phyloP scores from a whole-genome alignment of 2,113 vertebrate genomes.

The Etheostoma cragini region DNA sequence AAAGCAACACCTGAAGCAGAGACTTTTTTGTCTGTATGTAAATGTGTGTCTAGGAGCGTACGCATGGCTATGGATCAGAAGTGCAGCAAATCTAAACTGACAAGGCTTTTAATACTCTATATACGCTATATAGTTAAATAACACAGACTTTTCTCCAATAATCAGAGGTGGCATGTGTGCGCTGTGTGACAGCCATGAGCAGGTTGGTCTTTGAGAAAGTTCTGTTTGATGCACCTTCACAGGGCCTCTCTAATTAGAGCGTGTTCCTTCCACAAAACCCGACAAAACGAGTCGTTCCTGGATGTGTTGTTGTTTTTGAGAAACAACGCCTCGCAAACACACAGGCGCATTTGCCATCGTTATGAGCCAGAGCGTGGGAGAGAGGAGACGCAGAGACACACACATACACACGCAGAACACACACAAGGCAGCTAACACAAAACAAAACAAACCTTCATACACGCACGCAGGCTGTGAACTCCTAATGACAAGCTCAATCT shows the following conservation, averaged over 20 bases:
- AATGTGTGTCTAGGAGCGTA: constrained; percentile 58
- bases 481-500: constrained; percentile 83
- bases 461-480: constrained; percentile 74
- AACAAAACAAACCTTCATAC: constrained; percentile 82
- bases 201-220: constrained; percentile 77
- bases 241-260: constrained; percentile 85
- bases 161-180: constrained; percentile 78
- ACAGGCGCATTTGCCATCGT: constrained; percentile 79
- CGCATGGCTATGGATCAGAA: constrained; percentile 67
- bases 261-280: constrained; percentile 76
- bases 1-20: constrained; percentile 73
- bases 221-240: constrained; percentile 80
- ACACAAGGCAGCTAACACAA: constrained; percentile 68
- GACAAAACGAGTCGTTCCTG: constrained; percentile 77
- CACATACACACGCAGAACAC: constrained; percentile 45
- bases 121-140: constrained; percentile 71
- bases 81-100: constrained; percentile 76
- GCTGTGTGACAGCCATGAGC: constrained; percentile 69
- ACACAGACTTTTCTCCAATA: constrained; percentile 77
- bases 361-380: constrained; percentile 82
- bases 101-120: constrained; percentile 74
- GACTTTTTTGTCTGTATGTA: constrained; percentile 57
- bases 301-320: constrained; percentile 82
- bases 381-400: constrained; percentile 59
- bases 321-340: constrained; percentile 78